Evolutionary conservation across 1,140 invertebrate genomes (phyloP).

Genomic region (Helicoverpa zea): DNA sequence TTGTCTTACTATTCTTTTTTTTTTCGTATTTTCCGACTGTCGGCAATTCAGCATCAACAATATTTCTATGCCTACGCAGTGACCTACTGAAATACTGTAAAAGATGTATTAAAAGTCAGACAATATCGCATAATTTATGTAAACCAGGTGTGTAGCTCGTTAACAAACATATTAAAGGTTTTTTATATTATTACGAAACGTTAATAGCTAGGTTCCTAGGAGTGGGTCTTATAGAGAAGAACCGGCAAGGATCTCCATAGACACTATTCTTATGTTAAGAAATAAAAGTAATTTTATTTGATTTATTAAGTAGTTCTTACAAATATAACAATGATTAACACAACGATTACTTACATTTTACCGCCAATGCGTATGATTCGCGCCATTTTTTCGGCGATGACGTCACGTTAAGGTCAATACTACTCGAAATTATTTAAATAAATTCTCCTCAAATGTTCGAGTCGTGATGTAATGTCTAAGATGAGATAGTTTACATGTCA

Average conservation of each 20-base stretch:
- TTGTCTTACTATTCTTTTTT: too few species aligned
- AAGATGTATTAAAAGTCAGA: background rate
- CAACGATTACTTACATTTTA: background rate
- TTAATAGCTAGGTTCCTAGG: background rate
- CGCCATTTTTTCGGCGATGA: background rate
- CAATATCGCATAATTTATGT: background rate
- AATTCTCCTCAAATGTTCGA: background rate
- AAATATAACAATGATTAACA: background rate
- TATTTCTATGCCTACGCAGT: too few species aligned
- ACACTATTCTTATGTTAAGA: too few species aligned
- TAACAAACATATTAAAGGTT: background rate
- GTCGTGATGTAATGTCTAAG: slow-evolving; percentile 21
- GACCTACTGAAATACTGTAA: background rate
- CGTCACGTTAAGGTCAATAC: slow-evolving; percentile 11
- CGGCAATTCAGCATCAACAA: too few species aligned
- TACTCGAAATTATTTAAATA: background rate
- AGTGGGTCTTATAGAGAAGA: too few species aligned
- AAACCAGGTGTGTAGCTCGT: background rate
- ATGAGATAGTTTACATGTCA: background rate
- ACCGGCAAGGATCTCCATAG: too few species aligned
- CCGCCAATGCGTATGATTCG: background rate
- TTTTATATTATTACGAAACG: too few species aligned
- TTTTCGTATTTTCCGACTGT: too few species aligned
- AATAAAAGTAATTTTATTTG: too few species aligned
- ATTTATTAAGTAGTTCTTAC: too few species aligned